phyloP scores from a whole-genome alignment of 1,140 invertebrate genomes.

The Microvelia longipes region DNA sequence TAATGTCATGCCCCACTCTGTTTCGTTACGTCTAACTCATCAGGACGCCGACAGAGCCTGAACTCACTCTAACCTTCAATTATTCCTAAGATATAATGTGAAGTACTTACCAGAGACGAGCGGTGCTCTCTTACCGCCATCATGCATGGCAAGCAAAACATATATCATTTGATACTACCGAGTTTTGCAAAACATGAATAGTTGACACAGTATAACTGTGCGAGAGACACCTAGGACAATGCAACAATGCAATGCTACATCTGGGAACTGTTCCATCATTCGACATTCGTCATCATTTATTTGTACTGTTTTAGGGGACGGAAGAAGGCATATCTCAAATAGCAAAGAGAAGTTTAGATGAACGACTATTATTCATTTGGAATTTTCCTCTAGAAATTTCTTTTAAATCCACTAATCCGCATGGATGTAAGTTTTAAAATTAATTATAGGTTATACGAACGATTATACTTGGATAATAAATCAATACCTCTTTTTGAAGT shows the following conservation, averaged over 20 bases:
- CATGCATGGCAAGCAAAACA: neutral
- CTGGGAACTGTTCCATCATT: neutral
- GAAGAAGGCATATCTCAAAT: conserved; percentile 62
- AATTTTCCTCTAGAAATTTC: conserved; percentile 64
- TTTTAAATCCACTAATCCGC: conserved; percentile 60
- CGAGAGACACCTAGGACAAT: neutral
- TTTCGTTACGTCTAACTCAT: no score
- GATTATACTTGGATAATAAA: no score
- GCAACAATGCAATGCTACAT: neutral
- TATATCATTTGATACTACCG: neutral
- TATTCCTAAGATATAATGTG: no score
- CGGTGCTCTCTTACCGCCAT: no score
- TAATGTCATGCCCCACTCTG: no score
- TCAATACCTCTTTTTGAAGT: no score
- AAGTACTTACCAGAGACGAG: no score
- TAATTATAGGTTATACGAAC: no score
- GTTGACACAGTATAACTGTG: neutral
- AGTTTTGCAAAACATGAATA: neutral
- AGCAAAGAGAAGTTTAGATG: conserved; percentile 44
- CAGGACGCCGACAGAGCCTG: no score
- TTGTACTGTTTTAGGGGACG: conserved; percentile 38
- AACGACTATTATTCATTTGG: conserved; percentile 46
- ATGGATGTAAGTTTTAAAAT: conserved; percentile 46
- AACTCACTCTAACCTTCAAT: no score
- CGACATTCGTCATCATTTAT: neutral